phyloP scores from a whole-genome alignment of 2,888 invertebrate species.

The Cryptus armator region DNA sequence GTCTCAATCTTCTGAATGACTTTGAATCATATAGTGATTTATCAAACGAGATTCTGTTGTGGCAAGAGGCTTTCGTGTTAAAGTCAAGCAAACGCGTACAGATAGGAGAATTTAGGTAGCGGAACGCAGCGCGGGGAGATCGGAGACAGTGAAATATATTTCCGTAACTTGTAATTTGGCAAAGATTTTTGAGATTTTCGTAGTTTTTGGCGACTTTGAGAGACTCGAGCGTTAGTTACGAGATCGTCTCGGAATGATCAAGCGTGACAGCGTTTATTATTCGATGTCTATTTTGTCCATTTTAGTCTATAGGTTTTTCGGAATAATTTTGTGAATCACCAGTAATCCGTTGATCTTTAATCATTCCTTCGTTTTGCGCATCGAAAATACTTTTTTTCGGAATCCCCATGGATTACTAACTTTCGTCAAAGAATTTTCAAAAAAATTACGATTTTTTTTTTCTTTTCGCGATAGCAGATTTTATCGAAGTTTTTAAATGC shows the following conservation, averaged over 20 bases:
- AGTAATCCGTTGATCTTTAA: not conserved
- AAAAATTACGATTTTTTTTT: not conserved
- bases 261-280: not conserved
- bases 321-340: not conserved
- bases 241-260: constrained; percentile 23
- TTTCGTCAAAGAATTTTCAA: no score
- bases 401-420: not conserved
- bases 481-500: no score
- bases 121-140: not conserved
- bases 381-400: not conserved
- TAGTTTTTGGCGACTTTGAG: constrained; percentile 39
- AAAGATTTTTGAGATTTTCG: constrained; percentile 29
- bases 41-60: constrained; percentile 67
- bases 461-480: not conserved
- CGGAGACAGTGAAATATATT: constrained; percentile 35
- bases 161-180: constrained; percentile 51
- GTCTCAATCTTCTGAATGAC: constrained; percentile 45
- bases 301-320: not conserved
- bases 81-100: constrained; percentile 55
- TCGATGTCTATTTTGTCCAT: constrained; percentile 16
- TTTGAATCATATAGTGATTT: constrained; percentile 52
- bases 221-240: not conserved
- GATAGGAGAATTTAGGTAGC: constrained; percentile 60
- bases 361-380: not conserved
- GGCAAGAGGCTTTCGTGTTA: constrained; percentile 59